Evolutionary conservation across 2,113 vertebrate genomes (phyloP), one percentile per base, ranked within the genome.

Genomic region (Rhea americana): DNA sequence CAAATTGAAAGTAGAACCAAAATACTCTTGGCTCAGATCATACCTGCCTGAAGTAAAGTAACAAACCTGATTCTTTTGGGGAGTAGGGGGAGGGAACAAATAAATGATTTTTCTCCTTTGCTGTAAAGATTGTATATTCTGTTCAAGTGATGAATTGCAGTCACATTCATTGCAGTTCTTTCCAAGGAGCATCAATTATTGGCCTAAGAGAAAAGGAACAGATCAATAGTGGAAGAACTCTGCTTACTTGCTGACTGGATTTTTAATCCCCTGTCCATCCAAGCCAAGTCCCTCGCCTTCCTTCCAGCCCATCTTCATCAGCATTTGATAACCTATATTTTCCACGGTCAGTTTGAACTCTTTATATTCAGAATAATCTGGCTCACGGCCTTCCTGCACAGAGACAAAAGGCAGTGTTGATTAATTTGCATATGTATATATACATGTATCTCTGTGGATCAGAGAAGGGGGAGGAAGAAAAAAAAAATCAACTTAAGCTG

Each of bases 261-360:
- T 98, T 95, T 98, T 99, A 97, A 99, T 99, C 74, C 99, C 99
- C 93, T 99, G 98, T 47, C 99, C 98, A 0, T 99, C 99, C 0
- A 98, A 98, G 45, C 99, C 99, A 13, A 99, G 97, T 3, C 99
- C 99, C 3, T 99, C 99, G 2, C 99, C 99, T 83, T 99, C 99
- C 95, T 99, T 99, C 99, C 99, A 99, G 90, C 99, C 99, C 99
- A 99, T 99, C 96, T 99, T 99, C 99, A 99, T 99, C 41, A 99
- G 98, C 99, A 99, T 99, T 83, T 99, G 98, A 97, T 99, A 99
- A 80, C 99, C 99, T 4, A 99, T 99, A 97, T 99, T 99, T 94
- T 99, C 99, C 95, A 99, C 99, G 0, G 99, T 99, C 97, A 99
- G 96, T 93, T 99, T 99, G 97, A 99, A 99, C 92, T 99, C 99